Conservation (phyloP, 1,140 invertebrate genomes). For the Globodera rostochiensis region DNA sequence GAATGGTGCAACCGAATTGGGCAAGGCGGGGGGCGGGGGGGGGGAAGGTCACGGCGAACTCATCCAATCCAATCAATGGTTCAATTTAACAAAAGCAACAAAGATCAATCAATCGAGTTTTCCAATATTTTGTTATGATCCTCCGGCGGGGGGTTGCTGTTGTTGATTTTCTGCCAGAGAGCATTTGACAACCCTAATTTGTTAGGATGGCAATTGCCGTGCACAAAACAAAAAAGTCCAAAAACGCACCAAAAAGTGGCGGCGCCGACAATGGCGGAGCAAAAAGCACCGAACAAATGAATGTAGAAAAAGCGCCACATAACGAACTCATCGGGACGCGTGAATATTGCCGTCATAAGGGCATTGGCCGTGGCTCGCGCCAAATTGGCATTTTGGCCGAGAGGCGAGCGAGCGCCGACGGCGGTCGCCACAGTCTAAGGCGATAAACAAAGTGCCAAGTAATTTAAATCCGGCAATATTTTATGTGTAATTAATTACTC, state of each 20-base stretch:
- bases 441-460: background rate
- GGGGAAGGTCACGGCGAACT: background rate
- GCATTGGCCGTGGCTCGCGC: conserved; percentile 36
- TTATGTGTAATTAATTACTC: conserved; percentile 28
- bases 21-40: background rate
- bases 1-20: background rate
- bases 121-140: no score
- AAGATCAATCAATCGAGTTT: background rate
- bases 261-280: conserved; percentile 24
- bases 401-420: conserved; percentile 26
- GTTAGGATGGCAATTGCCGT: background rate
- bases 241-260: conserved; percentile 30
- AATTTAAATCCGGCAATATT: background rate
- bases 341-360: conserved; percentile 35
- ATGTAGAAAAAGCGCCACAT: conserved; percentile 40
- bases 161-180: background rate
- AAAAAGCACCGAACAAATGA: conserved; percentile 28
- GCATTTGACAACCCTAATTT: conserved; percentile 22
- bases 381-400: conserved; percentile 41
- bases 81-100: no score
- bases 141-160: background rate
- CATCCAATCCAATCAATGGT: background rate
- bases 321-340: conserved; percentile 12
- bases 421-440: conserved; percentile 16
- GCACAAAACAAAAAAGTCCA: background rate